A percentile compares a stretch with the other conserved stretches of the same genome.
Evolutionary conservation across 2,888 invertebrate genomes (phyloP).

Genomic region (Trypoxylon attenuatum): DNA sequence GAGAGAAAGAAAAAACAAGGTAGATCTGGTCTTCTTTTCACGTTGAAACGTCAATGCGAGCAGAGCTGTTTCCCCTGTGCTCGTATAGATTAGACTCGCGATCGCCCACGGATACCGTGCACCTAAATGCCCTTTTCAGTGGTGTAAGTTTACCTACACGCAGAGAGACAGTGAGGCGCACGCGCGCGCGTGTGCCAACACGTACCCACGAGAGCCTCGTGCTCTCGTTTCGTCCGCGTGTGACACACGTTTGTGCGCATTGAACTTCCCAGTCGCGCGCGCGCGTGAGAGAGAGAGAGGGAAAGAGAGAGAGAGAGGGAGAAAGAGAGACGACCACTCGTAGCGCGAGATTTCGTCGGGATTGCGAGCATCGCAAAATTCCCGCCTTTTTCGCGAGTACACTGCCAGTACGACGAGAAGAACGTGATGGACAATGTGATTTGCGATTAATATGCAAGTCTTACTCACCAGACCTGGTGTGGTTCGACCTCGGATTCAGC

Average conservation of each 20-base stretch:
- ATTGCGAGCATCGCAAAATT: conserved; percentile 28
- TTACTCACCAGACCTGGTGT: conserved; percentile 39
- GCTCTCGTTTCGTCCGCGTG: conserved; percentile 34
- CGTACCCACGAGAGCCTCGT: not conserved
- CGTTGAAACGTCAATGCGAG: not conserved
- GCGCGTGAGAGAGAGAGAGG: no score
- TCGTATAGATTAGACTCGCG: conserved; percentile 2
- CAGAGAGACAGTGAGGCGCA: not conserved
- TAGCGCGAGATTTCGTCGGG: conserved; percentile 47
- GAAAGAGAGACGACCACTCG: conserved; percentile 1
- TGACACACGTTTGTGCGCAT: conserved; percentile 70
- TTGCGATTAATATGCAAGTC: not conserved
- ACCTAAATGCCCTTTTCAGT: not conserved
- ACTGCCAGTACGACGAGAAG: not conserved
- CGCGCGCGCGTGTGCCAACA: not conserved
- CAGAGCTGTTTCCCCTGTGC: not conserved
- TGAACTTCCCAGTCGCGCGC: conserved; percentile 70
- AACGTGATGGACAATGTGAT: not conserved
- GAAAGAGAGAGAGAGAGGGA: no score
- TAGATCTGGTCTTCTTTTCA: conserved; percentile 1
- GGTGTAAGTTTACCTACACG: not conserved
- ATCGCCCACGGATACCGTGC: no score
- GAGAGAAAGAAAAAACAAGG: no score
- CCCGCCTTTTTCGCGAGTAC: conserved; percentile 16
- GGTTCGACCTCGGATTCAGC: conserved; percentile 16